Evolutionary conservation across 2,888 invertebrate species (phyloP).

Genomic region (Cryptops parisi): DNA sequence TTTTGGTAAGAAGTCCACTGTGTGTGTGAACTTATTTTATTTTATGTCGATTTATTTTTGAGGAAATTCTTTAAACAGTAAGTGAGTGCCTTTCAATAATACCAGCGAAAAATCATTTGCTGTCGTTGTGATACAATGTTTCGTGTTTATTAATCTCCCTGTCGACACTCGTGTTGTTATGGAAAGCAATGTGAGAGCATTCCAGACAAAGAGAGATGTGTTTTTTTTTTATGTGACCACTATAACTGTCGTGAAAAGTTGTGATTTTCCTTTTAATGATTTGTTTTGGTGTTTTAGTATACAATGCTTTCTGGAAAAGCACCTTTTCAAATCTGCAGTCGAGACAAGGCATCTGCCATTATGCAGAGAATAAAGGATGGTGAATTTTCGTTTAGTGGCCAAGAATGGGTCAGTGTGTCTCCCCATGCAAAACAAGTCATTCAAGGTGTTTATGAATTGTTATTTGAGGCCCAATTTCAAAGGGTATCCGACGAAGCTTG

Average conservation of each 20-base stretch:
- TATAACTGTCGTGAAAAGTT: too few relatives aligned
- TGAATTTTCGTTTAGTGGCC: slow-evolving; percentile 56
- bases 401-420: slow-evolving; percentile 58
- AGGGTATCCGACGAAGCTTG: too few relatives aligned
- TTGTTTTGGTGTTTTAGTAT: slow-evolving; percentile 39
- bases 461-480: background rate
- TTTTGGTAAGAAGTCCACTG: slow-evolving; percentile 46
- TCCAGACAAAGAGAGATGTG: slow-evolving; percentile 3
- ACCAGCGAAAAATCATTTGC: too few relatives aligned
- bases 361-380: slow-evolving; percentile 67
- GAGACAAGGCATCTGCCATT: slow-evolving; percentile 54
- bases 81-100: too few relatives aligned
- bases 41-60: too few relatives aligned
- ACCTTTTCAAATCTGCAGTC: slow-evolving; percentile 57
- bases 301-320: slow-evolving; percentile 74
- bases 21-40: too few relatives aligned
- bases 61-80: too few relatives aligned
- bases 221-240: slow-evolving; percentile 4
- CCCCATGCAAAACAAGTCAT: slow-evolving; percentile 58
- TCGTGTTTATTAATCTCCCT: too few relatives aligned
- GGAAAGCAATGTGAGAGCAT: too few relatives aligned
- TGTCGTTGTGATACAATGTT: too few relatives aligned
- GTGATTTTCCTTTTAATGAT: background rate
- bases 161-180: too few relatives aligned
- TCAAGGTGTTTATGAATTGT: slow-evolving; percentile 30